Evolutionary conservation across 2,797 vertebrate species (phyloP), one percentile per base, ranked within the genome.

Genomic region (Adelosebastes latens): DNA sequence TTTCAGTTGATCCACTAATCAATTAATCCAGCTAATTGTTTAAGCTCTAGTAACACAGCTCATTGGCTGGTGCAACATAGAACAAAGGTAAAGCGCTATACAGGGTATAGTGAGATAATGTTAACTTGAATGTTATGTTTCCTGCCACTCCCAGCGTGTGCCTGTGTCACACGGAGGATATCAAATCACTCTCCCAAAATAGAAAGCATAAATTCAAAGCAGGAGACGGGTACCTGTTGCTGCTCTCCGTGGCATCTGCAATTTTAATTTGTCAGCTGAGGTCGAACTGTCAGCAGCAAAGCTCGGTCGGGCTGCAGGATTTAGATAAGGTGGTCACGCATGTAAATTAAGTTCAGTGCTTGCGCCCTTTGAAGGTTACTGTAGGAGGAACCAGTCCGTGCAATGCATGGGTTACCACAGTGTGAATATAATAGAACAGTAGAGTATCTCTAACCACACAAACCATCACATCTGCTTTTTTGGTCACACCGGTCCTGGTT

Each of bases 211-310:
- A n/a, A 68, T 72, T 42, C 13, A 27, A 27, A 71, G 66, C 55
- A 52, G 52, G 67, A 53, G 52, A 65, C 0, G 8, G 32, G 22
- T 52, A 82, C 84, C 70, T 87, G 86, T 85, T 85, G 78, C 77
- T 63, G 22, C 61, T 62, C 55, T 56, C 65, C 53, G 49, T 62
- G 76, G 27, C 72, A 74, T 84, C 78, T 82, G 49, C 22, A 58
- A 34, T 62, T 72, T 81, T 46, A 77, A 74, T 87, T 63, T 36
- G 39, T 77, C 49, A 22, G 6, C 60, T 32, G 53, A 29, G 60
- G 55, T 64, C 55, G 58, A 72, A 36, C 14, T 58, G 65, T 61
- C 25, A 9, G 65, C 31, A 20, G 62, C 74, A 58, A 82, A 70
- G 69, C 69, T 36, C 34, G 32, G 7, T 16, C 31, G 36, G 67